phyloP scores from a whole-genome alignment of 1,140 invertebrate species.

The Lutraria rhynchaena region DNA sequence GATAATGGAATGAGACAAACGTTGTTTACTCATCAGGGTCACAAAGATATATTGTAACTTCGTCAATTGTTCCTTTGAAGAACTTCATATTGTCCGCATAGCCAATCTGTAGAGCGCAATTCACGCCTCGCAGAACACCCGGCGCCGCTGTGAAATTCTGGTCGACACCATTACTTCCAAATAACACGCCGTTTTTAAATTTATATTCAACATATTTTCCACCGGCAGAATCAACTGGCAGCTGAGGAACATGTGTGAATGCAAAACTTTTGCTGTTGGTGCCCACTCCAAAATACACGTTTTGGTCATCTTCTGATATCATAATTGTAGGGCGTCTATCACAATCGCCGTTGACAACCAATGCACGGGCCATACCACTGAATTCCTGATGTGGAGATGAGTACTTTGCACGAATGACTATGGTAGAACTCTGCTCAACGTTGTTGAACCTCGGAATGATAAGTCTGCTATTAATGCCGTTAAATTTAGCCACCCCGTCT shows the following conservation, averaged over 20 bases:
- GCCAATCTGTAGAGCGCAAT: slow-evolving; percentile 42
- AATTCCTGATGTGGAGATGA: slow-evolving; percentile 53
- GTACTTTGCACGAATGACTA: slow-evolving; percentile 63
- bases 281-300: slow-evolving; percentile 65
- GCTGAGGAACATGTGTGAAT: slow-evolving; percentile 42
- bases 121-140: slow-evolving; percentile 3
- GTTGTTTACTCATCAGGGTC: too few species aligned
- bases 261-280: slow-evolving; percentile 33
- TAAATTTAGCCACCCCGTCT: slow-evolving; percentile 63
- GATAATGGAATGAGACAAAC: too few species aligned
- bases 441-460: slow-evolving; percentile 68
- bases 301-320: slow-evolving; percentile 76
- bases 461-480: slow-evolving; percentile 61
- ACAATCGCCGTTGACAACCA: slow-evolving; percentile 69
- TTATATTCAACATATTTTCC: slow-evolving; percentile 17
- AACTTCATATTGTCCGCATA: not conserved
- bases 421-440: slow-evolving; percentile 54
- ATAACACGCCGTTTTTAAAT: slow-evolving; percentile 12
- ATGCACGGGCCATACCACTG: slow-evolving; percentile 43
- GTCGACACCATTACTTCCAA: not conserved
- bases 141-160: not conserved
- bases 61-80: slow-evolving; percentile 38
- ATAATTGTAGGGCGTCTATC: slow-evolving; percentile 60
- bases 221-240: too few species aligned
- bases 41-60: slow-evolving; percentile 40